Conservation (phyloP, 2,113 vertebrate species). For the Neodon shergylaensis region DNA sequence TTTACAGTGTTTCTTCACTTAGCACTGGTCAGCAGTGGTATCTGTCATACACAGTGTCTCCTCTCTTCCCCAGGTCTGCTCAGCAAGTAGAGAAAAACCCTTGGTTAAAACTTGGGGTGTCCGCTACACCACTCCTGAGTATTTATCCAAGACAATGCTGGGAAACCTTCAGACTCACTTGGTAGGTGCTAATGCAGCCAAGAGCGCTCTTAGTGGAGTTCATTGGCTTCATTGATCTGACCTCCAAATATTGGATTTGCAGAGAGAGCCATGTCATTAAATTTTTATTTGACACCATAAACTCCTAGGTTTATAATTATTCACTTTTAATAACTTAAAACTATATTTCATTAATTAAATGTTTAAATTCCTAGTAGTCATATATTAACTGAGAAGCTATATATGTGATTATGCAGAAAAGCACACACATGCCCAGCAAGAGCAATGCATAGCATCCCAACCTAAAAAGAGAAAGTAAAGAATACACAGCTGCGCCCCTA, state of each 20-base stretch:
- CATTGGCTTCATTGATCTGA: neutral
- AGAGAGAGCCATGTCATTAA: neutral
- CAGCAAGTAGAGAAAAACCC: neutral
- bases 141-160: too few species aligned
- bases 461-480: neutral
- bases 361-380: neutral
- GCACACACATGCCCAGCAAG: neutral
- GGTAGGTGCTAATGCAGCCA: neutral
- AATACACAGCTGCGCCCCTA: neutral
- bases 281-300: slow-evolving; percentile 9
- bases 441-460: neutral
- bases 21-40: neutral
- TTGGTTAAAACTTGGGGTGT: neutral
- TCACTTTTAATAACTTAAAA: slow-evolving; percentile 43
- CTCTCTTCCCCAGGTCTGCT: neutral
- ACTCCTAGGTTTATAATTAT: neutral
- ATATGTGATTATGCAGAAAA: neutral
- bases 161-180: neutral
- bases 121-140: neutral
- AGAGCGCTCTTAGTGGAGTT: neutral
- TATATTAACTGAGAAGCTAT: neutral
- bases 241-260: neutral
- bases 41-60: rapidly evolving
- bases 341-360: neutral
- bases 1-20: too few species aligned